Base-by-base conservation (phyloP, 2,888 invertebrate species). In the Desoria tigrina region DNA sequence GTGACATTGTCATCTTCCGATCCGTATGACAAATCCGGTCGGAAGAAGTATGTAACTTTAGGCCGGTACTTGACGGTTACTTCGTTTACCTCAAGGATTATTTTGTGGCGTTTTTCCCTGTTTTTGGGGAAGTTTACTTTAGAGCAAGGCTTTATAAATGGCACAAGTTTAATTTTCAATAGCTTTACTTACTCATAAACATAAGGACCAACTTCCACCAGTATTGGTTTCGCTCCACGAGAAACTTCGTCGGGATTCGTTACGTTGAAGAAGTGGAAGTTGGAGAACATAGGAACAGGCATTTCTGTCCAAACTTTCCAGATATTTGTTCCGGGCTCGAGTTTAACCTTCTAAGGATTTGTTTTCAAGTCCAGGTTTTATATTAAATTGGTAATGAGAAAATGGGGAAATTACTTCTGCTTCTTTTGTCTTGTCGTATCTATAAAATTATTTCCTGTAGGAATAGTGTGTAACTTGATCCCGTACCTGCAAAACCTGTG, bases 221-320 rank as follows among this genome's bases (percentile, higher is more conserved):
- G 42, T n/a, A 67, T 69, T 1, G 75, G 75, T 23, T 71, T 74
- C 1, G 58, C 74, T 9, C 75, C 75, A 32, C 69, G 58, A 18
- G 55, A 11, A 2, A 75, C 68, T 54, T 65, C 54, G 1, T 67
- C 63, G 0, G 73, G 66, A 61, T 75, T 75, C 9, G 74, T 75
- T 2, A 75, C 75, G 42, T 75, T 75, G 61, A 74, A 75, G 53
- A 75, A 75, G 49, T 71, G 69, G 59, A 75, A 75, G 53, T 69
- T 72, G 2, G 69, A 56, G 50, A 60, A 75, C 45, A 75, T 71
- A 21, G 71, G 74, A 39, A 75, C 69, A 7, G 75, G 75, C 53
- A 75, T 65, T 27, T 75, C 71, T 0, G 68, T 65, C 75, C 75
- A 75, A 54, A 75, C 58, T n/a, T 63, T 65, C 75, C 75, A 75